phyloP scores from a whole-genome alignment of 64 coral and sea anemone species.

The Hydrozoanthus tunicans region DNA sequence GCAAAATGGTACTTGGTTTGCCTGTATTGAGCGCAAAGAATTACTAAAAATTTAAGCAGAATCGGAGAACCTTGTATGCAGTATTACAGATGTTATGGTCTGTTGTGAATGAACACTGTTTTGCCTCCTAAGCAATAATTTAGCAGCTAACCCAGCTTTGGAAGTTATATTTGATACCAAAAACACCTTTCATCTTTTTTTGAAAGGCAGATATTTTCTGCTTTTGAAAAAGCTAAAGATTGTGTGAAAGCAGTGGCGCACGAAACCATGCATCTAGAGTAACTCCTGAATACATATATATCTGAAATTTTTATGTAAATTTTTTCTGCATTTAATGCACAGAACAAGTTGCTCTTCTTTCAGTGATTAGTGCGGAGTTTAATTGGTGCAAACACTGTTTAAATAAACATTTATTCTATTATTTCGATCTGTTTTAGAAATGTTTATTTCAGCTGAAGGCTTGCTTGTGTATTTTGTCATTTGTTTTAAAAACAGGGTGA shows the following conservation, averaged over 20 bases:
- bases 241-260: neutral
- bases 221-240: neutral
- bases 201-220: neutral
- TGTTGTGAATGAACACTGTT: neutral
- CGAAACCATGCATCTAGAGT: neutral
- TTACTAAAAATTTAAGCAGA: neutral
- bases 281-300: neutral
- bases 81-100: neutral
- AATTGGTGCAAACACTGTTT: neutral
- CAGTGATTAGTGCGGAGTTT: neutral
- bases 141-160: neutral
- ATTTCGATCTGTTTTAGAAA: too few species aligned
- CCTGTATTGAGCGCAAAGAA: neutral
- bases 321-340: neutral
- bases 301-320: neutral
- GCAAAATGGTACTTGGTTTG: neutral
- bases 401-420: neutral
- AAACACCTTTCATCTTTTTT: neutral
- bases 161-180: neutral
- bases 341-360: neutral
- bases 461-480: too few species aligned
- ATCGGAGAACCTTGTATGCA: neutral
- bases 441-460: too few species aligned
- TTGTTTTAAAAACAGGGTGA: too few species aligned
- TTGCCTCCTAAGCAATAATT: slow-evolving; percentile 18